Percentiles rank a stretch among this genome's conserved stretches.
phyloP scores from a whole-genome alignment of 1,140 invertebrate genomes.

The Goniozus legneri region DNA sequence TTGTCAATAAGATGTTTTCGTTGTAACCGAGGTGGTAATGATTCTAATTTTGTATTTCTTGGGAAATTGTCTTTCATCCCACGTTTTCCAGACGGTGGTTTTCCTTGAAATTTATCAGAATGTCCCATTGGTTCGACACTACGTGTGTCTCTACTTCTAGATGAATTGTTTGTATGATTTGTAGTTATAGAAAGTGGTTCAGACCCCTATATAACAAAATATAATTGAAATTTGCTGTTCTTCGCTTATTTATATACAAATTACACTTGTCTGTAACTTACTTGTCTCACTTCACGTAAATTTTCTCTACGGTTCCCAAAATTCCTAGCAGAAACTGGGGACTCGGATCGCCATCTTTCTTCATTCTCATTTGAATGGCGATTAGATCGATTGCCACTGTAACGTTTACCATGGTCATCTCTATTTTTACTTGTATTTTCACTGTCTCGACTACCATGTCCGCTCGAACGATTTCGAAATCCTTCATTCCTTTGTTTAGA shows the following conservation, averaged over 20 bases:
- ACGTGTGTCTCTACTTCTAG: constrained; percentile 54
- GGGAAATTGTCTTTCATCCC: constrained; percentile 43
- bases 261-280: constrained; percentile 6
- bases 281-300: constrained; percentile 39
- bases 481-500: constrained; percentile 35
- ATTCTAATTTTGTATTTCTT: constrained; percentile 49
- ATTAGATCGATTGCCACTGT: constrained; percentile 39
- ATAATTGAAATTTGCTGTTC: not conserved
- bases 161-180: constrained; percentile 40
- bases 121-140: constrained; percentile 54
- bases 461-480: constrained; percentile 32
- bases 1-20: constrained; percentile 56
- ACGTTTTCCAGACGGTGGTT: constrained; percentile 57
- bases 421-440: constrained; percentile 29
- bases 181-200: constrained; percentile 51
- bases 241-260: constrained; percentile 3
- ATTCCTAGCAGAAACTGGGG: constrained; percentile 36
- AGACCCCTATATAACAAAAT: constrained; percentile 46
- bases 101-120: constrained; percentile 52
- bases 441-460: constrained; percentile 33
- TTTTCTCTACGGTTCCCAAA: constrained; percentile 41
- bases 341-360: constrained; percentile 46
- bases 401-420: constrained; percentile 46
- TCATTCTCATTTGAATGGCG: constrained; percentile 41
- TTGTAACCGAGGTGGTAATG: constrained; percentile 55